Evolutionary conservation across 2,113 vertebrate genomes (phyloP).

Genomic region (Thymallus thymallus): DNA sequence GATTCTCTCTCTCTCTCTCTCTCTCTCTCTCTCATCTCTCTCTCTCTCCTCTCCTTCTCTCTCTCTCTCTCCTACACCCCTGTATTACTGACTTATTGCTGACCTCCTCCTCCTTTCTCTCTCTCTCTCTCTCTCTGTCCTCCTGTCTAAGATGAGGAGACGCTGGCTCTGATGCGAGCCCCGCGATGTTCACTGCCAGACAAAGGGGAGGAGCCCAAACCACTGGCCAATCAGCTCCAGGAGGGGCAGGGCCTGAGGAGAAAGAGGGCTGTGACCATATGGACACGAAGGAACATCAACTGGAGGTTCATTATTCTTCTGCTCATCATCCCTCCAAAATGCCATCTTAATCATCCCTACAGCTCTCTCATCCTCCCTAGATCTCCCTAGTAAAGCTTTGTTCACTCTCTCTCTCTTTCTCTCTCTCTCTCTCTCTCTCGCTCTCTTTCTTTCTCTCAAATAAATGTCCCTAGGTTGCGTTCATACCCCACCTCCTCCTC

Average conservation of each 20-base stretch:
- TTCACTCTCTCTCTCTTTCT: background rate
- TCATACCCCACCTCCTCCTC: slow-evolving; percentile 59
- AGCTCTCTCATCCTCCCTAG: background rate
- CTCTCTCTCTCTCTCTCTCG: background rate
- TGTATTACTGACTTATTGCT: too few species aligned
- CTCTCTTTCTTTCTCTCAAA: background rate
- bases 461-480: slow-evolving; percentile 53
- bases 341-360: background rate
- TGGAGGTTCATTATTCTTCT: slow-evolving; percentile 65
- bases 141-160: slow-evolving; percentile 64
- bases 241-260: slow-evolving; percentile 29
- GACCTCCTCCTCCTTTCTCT: too few species aligned
- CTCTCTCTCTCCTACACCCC: background rate
- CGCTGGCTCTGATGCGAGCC: slow-evolving; percentile 62
- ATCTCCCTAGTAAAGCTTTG: background rate
- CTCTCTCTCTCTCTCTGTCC: background rate
- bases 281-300: slow-evolving; percentile 72
- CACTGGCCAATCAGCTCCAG: background rate
- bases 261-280: slow-evolving; percentile 47
- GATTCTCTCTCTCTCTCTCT: background rate
- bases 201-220: slow-evolving; percentile 35
- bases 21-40: background rate
- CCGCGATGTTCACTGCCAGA: slow-evolving; percentile 78
- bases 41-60: background rate
- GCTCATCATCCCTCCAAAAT: background rate